A percentile compares a stretch with the other conserved stretches of the same genome.
Conservation (phyloP, 2,113 vertebrate species). For the Salvelinus namaycush region DNA sequence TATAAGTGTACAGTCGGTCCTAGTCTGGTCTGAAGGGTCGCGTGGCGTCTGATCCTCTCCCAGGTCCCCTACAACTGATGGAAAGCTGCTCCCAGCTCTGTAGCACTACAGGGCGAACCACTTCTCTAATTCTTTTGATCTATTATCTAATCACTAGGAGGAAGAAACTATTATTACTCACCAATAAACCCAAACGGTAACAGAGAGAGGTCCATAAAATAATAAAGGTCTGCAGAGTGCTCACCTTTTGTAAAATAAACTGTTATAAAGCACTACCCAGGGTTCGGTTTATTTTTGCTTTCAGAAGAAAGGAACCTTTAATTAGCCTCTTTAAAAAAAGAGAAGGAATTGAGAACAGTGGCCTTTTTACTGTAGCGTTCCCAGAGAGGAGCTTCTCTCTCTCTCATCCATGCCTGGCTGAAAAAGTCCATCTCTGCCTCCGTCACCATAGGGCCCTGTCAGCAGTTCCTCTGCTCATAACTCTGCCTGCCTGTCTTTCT, state of each 20-base stretch:
- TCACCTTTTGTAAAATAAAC: constrained; percentile 40
- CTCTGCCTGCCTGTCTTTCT: not conserved
- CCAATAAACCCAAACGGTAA: constrained; percentile 30
- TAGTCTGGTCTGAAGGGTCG: constrained; percentile 14
- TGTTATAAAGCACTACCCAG: constrained; percentile 12
- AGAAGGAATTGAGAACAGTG: constrained; percentile 26
- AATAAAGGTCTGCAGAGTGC: constrained; percentile 21
- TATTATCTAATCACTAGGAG: constrained; percentile 36
- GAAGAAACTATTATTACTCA: constrained; percentile 27
- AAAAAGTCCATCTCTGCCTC: constrained; percentile 29
- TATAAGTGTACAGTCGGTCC: constrained; percentile 24
- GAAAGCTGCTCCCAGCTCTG: constrained; percentile 58
- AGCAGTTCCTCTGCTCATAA: constrained; percentile 14
- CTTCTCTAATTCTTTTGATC: constrained; percentile 36
- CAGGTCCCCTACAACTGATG: constrained; percentile 37
- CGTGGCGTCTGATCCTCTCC: not conserved
- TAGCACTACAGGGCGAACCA: constrained; percentile 4
- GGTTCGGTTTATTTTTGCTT: constrained; percentile 34
- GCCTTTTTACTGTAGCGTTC: constrained; percentile 25
- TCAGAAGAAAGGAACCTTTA: constrained; percentile 35
- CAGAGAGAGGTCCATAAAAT: constrained; percentile 35
- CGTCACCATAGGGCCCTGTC: constrained; percentile 26
- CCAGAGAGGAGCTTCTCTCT: constrained; percentile 21
- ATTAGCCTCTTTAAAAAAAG: constrained; percentile 34
- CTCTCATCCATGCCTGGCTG: constrained; percentile 26